Evolutionary conservation across 1,140 invertebrate genomes (phyloP).

Genomic region (Choristoneura fumiferana): DNA sequence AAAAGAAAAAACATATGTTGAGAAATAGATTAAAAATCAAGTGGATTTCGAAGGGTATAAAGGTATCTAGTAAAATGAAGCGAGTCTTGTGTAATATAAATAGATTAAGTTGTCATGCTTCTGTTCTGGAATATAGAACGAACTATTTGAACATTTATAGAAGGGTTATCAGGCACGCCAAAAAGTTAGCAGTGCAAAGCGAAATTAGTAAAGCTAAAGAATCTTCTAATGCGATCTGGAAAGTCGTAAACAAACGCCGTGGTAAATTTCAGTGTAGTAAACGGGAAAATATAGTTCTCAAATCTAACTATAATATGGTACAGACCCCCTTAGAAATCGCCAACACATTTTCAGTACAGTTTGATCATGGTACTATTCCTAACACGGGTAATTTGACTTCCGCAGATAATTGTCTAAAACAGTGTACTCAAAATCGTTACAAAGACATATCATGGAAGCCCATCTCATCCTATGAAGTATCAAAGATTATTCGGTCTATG

Average conservation of each 20-base stretch:
- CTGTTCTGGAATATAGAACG: not conserved
- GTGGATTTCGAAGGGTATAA: conserved; percentile 12
- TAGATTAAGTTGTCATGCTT: not conserved
- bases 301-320: not conserved
- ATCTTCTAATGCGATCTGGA: not conserved
- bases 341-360: not conserved
- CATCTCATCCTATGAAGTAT: not conserved
- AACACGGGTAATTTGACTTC: not conserved
- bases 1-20: not conserved
- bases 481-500: not conserved
- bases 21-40: not conserved
- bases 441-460: not conserved
- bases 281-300: too few species aligned
- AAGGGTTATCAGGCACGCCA: not conserved
- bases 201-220: not conserved
- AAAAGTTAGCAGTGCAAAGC: not conserved
- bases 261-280: not conserved
- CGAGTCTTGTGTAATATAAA: not conserved
- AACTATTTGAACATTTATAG: conserved; percentile 7
- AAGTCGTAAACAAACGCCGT: conserved; percentile 1
- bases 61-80: conserved; percentile 10
- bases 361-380: not conserved
- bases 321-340: not conserved
- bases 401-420: not conserved
- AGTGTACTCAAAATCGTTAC: not conserved